These are phyloP conservation scores for Stegodyphus mimosarum DNA, from an alignment of 1,140 invertebrate species.

Conservation along the genomic window DNA sequence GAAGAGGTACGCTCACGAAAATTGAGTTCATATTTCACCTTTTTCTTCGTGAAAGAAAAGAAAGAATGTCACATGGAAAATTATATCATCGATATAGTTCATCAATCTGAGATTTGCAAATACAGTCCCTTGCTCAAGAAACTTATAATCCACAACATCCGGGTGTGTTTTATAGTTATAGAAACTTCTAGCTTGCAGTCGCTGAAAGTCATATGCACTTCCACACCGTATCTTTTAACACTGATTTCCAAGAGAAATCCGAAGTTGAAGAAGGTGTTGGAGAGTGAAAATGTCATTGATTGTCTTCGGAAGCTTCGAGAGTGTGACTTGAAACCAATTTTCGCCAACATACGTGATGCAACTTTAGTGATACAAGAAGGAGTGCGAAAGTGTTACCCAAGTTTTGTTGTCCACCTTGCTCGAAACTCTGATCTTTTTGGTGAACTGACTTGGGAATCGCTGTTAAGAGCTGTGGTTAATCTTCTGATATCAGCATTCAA, in stretches of 20 bases:
- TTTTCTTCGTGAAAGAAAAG: not conserved
- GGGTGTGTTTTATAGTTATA: constrained; percentile 32
- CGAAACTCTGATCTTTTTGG: too few relatives aligned
- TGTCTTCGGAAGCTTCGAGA: constrained; percentile 13
- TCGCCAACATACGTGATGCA: not conserved
- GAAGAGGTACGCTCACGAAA: not conserved
- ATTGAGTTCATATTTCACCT: not conserved
- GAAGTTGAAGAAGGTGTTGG: constrained; percentile 15
- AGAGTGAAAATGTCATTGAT: constrained; percentile 29
- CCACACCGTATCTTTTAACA: constrained; percentile 19
- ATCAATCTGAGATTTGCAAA: not conserved
- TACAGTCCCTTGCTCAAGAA: constrained; percentile 16
- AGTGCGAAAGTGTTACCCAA: constrained; percentile 25
- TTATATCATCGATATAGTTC: not conserved
- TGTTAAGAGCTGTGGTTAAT: too few relatives aligned
- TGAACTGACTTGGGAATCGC: too few relatives aligned
- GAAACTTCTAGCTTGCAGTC: constrained; percentile 42
- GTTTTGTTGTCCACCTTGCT: not conserved
- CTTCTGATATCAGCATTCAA: too few relatives aligned
- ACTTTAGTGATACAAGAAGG: constrained; percentile 39
- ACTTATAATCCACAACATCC: constrained; percentile 27
- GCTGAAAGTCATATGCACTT: constrained; percentile 28
- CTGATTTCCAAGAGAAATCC: constrained; percentile 29
- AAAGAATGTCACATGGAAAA: not conserved
- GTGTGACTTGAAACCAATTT: constrained; percentile 27